Evolutionary conservation across 1,140 invertebrate genomes (phyloP).

Genomic region (Drosophila melanogaster): DNA sequence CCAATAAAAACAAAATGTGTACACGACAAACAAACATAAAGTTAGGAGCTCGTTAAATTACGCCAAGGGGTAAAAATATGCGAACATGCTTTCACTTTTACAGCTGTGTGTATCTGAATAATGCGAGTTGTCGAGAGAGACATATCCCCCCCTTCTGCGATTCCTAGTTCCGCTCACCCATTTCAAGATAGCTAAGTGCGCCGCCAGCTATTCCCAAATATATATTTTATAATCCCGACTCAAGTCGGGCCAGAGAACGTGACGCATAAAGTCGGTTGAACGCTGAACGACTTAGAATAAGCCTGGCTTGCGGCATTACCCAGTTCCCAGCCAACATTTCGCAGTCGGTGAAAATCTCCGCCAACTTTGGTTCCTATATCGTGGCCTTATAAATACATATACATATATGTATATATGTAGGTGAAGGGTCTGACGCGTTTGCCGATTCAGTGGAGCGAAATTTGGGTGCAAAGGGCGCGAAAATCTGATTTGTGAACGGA

Average conservation of each 20-base stretch:
- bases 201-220: slow-evolving; percentile 38
- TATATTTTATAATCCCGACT: slow-evolving; percentile 62
- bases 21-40: slow-evolving; percentile 82
- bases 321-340: slow-evolving; percentile 27
- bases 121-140: slow-evolving; percentile 56
- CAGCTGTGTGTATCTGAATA: slow-evolving; percentile 38
- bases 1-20: slow-evolving; percentile 80
- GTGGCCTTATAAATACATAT: neutral
- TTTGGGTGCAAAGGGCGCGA: slow-evolving; percentile 54
- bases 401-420: neutral
- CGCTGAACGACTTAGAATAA: slow-evolving; percentile 62
- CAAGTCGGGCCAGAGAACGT: slow-evolving; percentile 45
- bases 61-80: slow-evolving; percentile 74
- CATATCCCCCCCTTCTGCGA: neutral
- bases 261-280: slow-evolving; percentile 53
- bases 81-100: slow-evolving; percentile 69
- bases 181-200: slow-evolving; percentile 46
- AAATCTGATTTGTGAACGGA: slow-evolving; percentile 55
- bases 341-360: slow-evolving; percentile 25
- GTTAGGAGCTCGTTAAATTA: slow-evolving; percentile 80
- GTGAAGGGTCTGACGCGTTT: slow-evolving; percentile 17
- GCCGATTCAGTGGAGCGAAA: slow-evolving; percentile 60
- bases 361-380: slow-evolving; percentile 3
- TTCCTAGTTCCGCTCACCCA: slow-evolving; percentile 28
- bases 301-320: slow-evolving; percentile 62